Base-by-base conservation (phyloP, 1,140 invertebrate species). In the Orius insidiosus region DNA sequence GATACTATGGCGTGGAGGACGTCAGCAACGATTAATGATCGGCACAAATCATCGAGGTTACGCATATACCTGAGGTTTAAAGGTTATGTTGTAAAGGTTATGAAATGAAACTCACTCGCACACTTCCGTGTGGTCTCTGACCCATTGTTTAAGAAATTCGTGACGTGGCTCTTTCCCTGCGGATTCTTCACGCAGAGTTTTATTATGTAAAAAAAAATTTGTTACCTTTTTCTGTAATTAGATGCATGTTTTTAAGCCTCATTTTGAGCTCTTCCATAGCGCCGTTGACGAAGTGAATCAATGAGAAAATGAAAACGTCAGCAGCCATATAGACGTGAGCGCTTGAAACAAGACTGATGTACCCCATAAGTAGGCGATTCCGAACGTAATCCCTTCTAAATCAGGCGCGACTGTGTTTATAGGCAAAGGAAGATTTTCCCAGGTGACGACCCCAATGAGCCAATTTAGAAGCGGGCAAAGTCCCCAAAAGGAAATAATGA, bases 1-100 rank as follows among this genome's bases (percentile, higher is more conserved):
- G 46, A 48, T 8, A 48, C 32, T 40, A 48, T 48, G 11, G 46
- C 46, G 33, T 48, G 46, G n/a, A 48, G 18, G 7, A 48, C 30
- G 24, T 48, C 46, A 41, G 32, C 46, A 1, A 31, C 9, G 10
- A 48, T 41, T 30, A 48, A 8, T 8, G 38, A 41, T 31, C 32
- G n/a, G 39, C 30, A 41, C 16, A 38, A 30, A 6, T 13, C 31
- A 24, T 41, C 19, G 8, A 11, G 14, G 30, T 38, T 31, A 15
- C 35, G 18, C 1, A 48, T 16, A 14, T 41, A 41, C 7, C 38
- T 48, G 38, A 5, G n/a, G n/a, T n/a, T n/a, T n/a, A n/a, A n/a
- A n/a, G n/a, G n/a, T n/a, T n/a, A n/a, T n/a, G n/a, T n/a, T n/a
- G n/a, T n/a, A n/a, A n/a, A n/a, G n/a, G n/a, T n/a, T n/a, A n/a